Evolutionary conservation across 2,797 vertebrate species (phyloP).

Genomic region (Ambastaia sidthimunki): DNA sequence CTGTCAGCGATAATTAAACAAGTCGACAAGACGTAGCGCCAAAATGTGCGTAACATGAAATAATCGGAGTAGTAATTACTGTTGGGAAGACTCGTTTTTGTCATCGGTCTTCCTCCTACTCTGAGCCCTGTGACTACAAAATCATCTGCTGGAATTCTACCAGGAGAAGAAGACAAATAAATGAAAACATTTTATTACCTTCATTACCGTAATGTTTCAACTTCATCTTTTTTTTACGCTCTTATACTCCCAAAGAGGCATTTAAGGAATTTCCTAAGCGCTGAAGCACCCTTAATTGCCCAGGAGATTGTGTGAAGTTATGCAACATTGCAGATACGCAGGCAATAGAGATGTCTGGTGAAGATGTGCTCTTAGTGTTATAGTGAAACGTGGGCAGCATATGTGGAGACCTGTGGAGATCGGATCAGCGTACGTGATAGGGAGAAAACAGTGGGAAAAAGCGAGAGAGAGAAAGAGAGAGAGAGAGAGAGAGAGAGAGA

Average conservation of each 20-base stretch:
- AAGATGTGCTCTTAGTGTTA: constrained; percentile 10
- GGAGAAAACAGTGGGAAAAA: neutral
- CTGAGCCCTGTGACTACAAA: constrained; percentile 6
- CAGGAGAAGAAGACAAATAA: neutral
- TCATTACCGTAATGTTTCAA: constrained; percentile 24
- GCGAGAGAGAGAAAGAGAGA: constrained; percentile 27
- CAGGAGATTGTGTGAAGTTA: constrained; percentile 45
- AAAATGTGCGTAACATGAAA: constrained; percentile 25
- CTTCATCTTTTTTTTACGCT: constrained; percentile 21
- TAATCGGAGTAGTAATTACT: constrained; percentile 33
- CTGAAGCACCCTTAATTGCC: constrained; percentile 38
- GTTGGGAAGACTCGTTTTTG: neutral
- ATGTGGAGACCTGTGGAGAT: constrained; percentile 1
- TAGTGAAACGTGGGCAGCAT: constrained; percentile 15
- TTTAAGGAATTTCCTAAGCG: constrained; percentile 23
- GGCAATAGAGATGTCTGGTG: constrained; percentile 43
- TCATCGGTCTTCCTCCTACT: constrained; percentile 49
- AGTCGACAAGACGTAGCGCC: constrained; percentile 34
- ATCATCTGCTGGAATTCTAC: neutral
- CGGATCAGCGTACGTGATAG: neutral
- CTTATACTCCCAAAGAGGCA: constrained; percentile 24
- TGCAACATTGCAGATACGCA: constrained; percentile 39
- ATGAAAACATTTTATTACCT: constrained; percentile 23
- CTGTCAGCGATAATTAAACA: constrained; percentile 47
- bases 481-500: constrained; percentile 12